A percentile compares a stretch with the other conserved stretches of the same genome.
Conservation (phyloP, 2,797 vertebrate genomes). For the Iguana delicatissima region DNA sequence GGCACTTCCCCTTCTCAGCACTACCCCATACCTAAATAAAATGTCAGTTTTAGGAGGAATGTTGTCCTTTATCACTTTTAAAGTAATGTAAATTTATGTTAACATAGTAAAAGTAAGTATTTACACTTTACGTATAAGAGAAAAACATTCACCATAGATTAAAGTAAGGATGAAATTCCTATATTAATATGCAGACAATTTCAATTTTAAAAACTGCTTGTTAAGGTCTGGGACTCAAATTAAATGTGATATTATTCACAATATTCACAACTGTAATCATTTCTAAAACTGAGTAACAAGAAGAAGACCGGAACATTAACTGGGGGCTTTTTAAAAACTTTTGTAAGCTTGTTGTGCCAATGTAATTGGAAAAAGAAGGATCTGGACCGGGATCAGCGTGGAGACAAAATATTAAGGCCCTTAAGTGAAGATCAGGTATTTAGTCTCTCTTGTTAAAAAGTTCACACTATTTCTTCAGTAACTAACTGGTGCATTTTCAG, state of each 20-base stretch:
- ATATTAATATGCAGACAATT: background rate
- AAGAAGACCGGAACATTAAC: background rate
- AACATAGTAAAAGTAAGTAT: background rate
- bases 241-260: background rate
- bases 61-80: background rate
- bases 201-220: background rate
- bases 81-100: background rate
- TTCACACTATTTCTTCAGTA: background rate
- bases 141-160: background rate
- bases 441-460: background rate
- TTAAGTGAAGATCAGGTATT: background rate
- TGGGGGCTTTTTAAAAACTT: too few relatives aligned
- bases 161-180: slow-evolving; percentile 10
- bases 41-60: background rate
- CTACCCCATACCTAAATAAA: background rate
- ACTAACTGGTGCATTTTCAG: background rate
- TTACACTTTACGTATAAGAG: background rate
- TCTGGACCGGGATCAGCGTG: background rate
- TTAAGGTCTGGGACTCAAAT: background rate
- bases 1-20: background rate
- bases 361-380: background rate
- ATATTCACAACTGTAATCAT: background rate
- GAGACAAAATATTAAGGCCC: background rate
- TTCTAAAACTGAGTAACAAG: background rate
- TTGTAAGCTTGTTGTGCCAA: background rate